Evolutionary conservation across 2,113 vertebrate genomes (phyloP).

Genomic region (Leucopsar rothschildi): DNA sequence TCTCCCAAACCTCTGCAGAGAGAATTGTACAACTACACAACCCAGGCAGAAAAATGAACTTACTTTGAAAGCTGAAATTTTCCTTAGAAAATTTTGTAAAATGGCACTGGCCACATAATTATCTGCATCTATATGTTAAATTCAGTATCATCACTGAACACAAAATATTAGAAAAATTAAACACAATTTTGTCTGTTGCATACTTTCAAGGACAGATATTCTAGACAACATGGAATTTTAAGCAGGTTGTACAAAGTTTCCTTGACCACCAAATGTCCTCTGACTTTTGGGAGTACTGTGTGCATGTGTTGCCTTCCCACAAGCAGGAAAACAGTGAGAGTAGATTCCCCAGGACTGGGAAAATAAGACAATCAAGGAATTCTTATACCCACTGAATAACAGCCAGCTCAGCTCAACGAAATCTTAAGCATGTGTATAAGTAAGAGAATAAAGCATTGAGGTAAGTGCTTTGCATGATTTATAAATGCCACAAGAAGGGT

Average conservation of each 20-base stretch:
- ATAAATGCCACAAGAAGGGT: background rate
- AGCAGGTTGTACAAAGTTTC: background rate
- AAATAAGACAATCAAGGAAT: background rate
- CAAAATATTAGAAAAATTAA: background rate
- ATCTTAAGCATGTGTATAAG: background rate
- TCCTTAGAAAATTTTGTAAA: background rate
- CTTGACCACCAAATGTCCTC: background rate
- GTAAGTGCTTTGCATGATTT: background rate
- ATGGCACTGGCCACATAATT: background rate
- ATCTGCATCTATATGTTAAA: background rate
- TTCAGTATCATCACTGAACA: background rate
- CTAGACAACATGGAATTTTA: background rate
- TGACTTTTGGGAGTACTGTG: background rate
- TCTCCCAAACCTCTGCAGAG: background rate
- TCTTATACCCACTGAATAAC: background rate
- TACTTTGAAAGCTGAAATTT: background rate
- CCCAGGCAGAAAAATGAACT: background rate
- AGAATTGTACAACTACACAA: background rate
- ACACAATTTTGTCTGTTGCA: background rate
- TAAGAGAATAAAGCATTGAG: background rate
- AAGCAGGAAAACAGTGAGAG: background rate
- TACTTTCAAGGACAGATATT: background rate
- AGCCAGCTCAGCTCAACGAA: background rate
- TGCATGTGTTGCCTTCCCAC: fast-evolving
- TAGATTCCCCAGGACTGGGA: background rate